Conservation (phyloP, 2,888 invertebrate species). For the Diarsia brunnea region DNA sequence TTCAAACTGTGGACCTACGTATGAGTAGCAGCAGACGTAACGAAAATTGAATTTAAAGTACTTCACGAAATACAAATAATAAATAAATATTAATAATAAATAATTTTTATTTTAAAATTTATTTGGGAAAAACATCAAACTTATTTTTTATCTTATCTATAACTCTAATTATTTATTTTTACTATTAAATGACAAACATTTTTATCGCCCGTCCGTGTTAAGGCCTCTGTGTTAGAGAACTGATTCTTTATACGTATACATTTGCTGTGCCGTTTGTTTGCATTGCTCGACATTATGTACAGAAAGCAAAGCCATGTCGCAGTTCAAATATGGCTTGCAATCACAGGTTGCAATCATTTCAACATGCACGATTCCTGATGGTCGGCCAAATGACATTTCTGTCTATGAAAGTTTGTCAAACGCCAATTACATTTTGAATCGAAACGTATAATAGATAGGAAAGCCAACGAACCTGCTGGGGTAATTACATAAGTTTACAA, state of each 20-base stretch:
- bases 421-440: constrained; percentile 37
- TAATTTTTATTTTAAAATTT: no score
- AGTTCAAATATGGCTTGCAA: constrained; percentile 36
- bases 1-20: constrained; percentile 26
- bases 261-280: constrained; percentile 32
- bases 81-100: no score
- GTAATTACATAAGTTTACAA: not conserved
- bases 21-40: not conserved
- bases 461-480: constrained; percentile 12
- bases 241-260: constrained; percentile 38
- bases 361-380: constrained; percentile 36
- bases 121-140: no score
- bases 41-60: not conserved
- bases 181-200: no score
- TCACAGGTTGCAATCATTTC: constrained; percentile 25
- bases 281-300: constrained; percentile 11
- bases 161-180: no score
- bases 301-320: constrained; percentile 21
- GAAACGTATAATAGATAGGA: constrained; percentile 18
- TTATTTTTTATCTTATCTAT: no score
- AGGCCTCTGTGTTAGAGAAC: constrained; percentile 17
- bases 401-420: constrained; percentile 33
- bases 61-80: no score
- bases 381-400: constrained; percentile 15
- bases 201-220: no score